These are phyloP conservation scores for Drosophila asahinai DNA, from an alignment of 1,140 invertebrate genomes.

Conservation along the genomic window DNA sequence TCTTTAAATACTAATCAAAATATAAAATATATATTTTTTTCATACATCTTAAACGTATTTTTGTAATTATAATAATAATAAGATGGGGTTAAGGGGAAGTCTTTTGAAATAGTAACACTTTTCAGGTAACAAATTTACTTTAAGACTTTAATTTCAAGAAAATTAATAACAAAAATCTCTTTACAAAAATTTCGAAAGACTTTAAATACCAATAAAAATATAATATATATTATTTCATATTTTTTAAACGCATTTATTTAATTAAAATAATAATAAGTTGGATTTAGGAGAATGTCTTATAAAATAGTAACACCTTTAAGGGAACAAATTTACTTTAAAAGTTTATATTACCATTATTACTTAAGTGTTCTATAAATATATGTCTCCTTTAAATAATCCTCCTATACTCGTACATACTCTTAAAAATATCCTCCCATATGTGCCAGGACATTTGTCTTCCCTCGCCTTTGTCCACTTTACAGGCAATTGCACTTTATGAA, in stretches of 20 bases:
- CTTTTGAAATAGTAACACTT: background rate
- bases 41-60: background rate
- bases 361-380: too few species aligned
- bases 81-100: background rate
- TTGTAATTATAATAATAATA: background rate
- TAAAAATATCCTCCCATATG: conserved; percentile 44
- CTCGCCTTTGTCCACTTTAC: conserved; percentile 49
- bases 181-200: too few species aligned
- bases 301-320: background rate
- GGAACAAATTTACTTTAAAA: too few species aligned
- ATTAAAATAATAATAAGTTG: background rate
- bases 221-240: too few species aligned
- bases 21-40: too few species aligned
- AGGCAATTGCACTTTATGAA: conserved; percentile 80
- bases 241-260: background rate
- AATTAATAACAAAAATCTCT: too few species aligned
- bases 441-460: conserved; percentile 24
- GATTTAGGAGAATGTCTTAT: background rate
- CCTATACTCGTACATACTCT: too few species aligned
- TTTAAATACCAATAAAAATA: too few species aligned
- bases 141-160: background rate
- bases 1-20: too few species aligned
- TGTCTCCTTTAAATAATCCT: background rate
- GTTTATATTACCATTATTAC: too few species aligned
- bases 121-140: too few species aligned